Evolutionary conservation across 2,113 vertebrate species (phyloP), one percentile per base, ranked within the genome.

Genomic region (Chloebia gouldiae): DNA sequence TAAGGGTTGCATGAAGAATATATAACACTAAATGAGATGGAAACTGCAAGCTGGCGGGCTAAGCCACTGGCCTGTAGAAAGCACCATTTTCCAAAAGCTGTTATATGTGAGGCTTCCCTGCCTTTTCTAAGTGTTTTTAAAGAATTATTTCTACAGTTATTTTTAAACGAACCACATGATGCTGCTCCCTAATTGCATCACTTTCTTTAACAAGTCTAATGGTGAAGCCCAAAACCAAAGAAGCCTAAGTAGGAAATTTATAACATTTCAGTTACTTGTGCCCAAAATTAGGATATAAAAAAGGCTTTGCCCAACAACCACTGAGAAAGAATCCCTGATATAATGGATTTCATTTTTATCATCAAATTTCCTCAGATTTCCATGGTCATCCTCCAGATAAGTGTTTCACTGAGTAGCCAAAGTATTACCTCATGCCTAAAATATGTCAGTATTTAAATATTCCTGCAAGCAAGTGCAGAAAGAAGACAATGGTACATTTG

Each of bases 151-250:
- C 40, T 86, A 25, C 28, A 69, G 39, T 73, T 83, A 53, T 13
- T 61, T 51, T 80, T 88, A 82, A 95, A 86, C 53, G 37, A 87
- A 53, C 15, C 25, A 75, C 57, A 82, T 63, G 37, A 49, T 44
- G 15, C 18, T 86, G 31, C 31, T 86, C 19, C 33, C n/a, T 53
- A 50, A 49, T 49, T 47, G 6, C 22, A 40, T 69, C 33, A n/a
- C 39, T 80, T 81, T 78, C 39, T 63, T 93, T 63, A 45, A 56
- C 3, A 80, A 64, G 24, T 20, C 11, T 44, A 30, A 56, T 42
- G 30, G 30, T 0, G 0, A 57, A 31, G 14, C 0, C 7, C 4
- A 1, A 9, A 24, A 73, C 50, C 11, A 79, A 10, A 79, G 19
- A 76, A 70, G 6, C 20, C 30, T 51, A 69, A 73, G 28, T 30